Evolutionary conservation across 1,140 invertebrate genomes (phyloP).

Genomic region (Magallana gigas): DNA sequence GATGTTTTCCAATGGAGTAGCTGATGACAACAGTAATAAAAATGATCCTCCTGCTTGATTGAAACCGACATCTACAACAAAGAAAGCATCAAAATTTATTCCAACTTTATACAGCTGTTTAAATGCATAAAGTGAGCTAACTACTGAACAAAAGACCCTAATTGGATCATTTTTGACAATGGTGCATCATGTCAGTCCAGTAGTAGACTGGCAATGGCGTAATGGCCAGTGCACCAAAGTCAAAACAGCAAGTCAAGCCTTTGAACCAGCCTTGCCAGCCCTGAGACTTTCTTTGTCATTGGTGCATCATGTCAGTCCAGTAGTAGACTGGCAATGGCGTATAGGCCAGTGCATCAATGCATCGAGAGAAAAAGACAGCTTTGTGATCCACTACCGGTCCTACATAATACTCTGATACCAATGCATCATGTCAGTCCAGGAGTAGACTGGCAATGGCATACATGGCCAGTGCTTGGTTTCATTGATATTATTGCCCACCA

Average conservation of each 20-base stretch:
- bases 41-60: neutral
- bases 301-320: conserved; percentile 6
- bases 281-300: neutral
- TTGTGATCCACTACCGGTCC: too few relatives aligned
- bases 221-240: neutral
- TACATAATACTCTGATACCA: too few relatives aligned
- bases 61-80: neutral
- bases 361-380: too few relatives aligned
- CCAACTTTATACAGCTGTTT: neutral
- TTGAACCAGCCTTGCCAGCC: neutral
- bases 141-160: neutral
- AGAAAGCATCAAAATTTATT: neutral
- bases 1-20: neutral
- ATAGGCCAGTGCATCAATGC: neutral
- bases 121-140: neutral
- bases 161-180: neutral
- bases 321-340: neutral
- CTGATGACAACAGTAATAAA: neutral
- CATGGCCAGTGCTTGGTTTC: neutral
- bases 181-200: neutral
- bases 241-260: neutral
- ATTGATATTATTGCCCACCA: too few relatives aligned
- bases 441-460: conserved; percentile 18
- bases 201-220: neutral
- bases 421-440: neutral